Conservation (phyloP, 2,797 vertebrate genomes). For the Microctenopoma steveboyesi region DNA sequence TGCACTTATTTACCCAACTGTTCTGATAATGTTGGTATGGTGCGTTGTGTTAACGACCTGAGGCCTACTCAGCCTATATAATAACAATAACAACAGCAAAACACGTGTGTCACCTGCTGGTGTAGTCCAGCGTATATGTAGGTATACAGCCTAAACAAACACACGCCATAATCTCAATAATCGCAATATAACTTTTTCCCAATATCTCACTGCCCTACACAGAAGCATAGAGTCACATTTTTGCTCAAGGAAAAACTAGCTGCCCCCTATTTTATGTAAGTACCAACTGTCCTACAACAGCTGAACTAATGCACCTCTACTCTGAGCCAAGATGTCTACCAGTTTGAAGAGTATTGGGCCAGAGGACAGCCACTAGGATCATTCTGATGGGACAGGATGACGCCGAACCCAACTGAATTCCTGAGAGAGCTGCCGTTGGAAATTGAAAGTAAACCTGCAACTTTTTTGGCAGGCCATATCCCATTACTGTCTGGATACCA, state of each 20-base stretch:
- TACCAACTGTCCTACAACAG: slow-evolving; percentile 80
- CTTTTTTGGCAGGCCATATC: slow-evolving; percentile 45
- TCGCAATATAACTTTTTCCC: too few species aligned
- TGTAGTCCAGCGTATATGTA: too few species aligned
- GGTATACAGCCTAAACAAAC: too few species aligned
- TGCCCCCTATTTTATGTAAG: slow-evolving; percentile 31
- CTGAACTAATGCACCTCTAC: slow-evolving; percentile 72
- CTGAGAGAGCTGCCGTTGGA: slow-evolving; percentile 65
- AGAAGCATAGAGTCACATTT: slow-evolving; percentile 15
- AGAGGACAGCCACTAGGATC: slow-evolving; percentile 36
- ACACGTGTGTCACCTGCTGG: too few species aligned
- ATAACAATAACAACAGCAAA: too few species aligned
- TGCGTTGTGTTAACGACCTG: too few species aligned
- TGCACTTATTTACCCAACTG: too few species aligned
- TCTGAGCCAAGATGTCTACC: slow-evolving; percentile 79
- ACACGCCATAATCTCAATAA: too few species aligned
- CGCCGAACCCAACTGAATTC: slow-evolving; percentile 58
- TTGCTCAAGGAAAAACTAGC: slow-evolving; percentile 14
- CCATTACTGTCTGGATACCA: slow-evolving; percentile 29
- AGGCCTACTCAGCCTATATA: too few species aligned
- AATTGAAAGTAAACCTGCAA: slow-evolving; percentile 58
- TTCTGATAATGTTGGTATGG: too few species aligned
- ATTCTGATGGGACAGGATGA: slow-evolving; percentile 31
- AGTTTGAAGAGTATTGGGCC: slow-evolving; percentile 61
- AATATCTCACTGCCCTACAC: too few species aligned